Base-by-base conservation (phyloP, 2,888 invertebrate genomes). In the Chalcosyrphus nemorum region DNA sequence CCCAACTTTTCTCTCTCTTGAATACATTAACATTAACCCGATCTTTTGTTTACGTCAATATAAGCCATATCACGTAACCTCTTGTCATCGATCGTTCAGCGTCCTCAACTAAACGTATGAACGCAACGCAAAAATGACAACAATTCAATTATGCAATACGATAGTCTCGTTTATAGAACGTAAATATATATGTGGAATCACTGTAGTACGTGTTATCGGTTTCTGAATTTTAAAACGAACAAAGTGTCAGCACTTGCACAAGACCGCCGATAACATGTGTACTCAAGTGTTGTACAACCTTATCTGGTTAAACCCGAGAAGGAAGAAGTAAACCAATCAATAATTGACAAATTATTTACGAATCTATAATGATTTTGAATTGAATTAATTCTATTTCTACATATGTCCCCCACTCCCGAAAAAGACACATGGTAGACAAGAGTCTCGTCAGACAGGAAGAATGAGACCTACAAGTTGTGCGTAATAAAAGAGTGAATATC, bases 71-170 rank as follows among this genome's bases (percentile, higher is more conserved):
- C 35, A 57, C 57, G 70, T 59, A 71, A 59, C 38, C 4, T 24
- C 4, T 24, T 24, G 24, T 2, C 24, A 4, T 24, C 24, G 24
- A 24, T 24, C 24, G 24, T n/a, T 17, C 29, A 19, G 7, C 2
- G 4, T 66, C 27, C 21, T 1, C 2, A 65, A 13, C n/a, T 15
- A 77, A 77, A 41, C n/a, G 17, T 5, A 38, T 11, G 11, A 15
- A 43, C 41, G 7, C n/a, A n/a, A n/a, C n/a, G 15, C n/a, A 32
- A 50, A 32, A 52, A 11, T 61, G 81, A 81, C 56, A 81, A 74
- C 74, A 24, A 38, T 54, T 68, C 38, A 13, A 54, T 74, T 68
- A 61, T 32, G 47, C 61, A 74, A 74, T 17, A 15, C 17, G 43
- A 32, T 45, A 11, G 32, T 47, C n/a, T 1, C 35, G n/a, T 13